A percentile compares a stretch with the other conserved stretches of the same genome.
These are phyloP conservation scores for Drosophila melanosoma DNA, from an alignment of 2,888 invertebrate genomes.

Conservation along the genomic window DNA sequence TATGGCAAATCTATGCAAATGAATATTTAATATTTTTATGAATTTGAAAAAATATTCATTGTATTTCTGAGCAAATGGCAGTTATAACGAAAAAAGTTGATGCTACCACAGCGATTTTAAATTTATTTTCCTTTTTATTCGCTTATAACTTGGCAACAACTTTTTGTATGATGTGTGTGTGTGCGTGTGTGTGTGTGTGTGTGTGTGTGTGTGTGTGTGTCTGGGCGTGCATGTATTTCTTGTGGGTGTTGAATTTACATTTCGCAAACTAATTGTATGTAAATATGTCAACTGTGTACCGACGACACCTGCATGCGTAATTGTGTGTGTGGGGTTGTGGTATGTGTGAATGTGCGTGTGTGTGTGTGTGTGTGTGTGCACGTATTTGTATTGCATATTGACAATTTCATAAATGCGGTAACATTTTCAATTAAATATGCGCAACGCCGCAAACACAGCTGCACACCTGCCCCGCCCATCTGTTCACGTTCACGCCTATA, in stretches of 20 bases:
- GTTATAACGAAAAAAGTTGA: slow-evolving; percentile 57
- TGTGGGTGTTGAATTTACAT: slow-evolving; percentile 61
- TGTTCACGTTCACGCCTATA: slow-evolving; percentile 16
- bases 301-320: slow-evolving; percentile 67
- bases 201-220: slow-evolving; percentile 7
- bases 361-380: slow-evolving; percentile 11
- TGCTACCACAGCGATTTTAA: slow-evolving; percentile 55
- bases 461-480: slow-evolving; percentile 47
- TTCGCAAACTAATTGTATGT: slow-evolving; percentile 79
- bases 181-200: slow-evolving; percentile 2
- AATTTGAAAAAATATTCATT: slow-evolving; percentile 36
- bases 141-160: slow-evolving; percentile 42
- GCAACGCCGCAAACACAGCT: slow-evolving; percentile 75
- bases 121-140: slow-evolving; percentile 56
- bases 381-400: slow-evolving; percentile 74
- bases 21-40: slow-evolving; percentile 57
- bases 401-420: slow-evolving; percentile 81
- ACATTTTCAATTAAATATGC: slow-evolving; percentile 81
- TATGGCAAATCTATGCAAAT: slow-evolving; percentile 62
- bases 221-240: slow-evolving; percentile 16
- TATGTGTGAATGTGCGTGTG: slow-evolving; percentile 12
- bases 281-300: slow-evolving; percentile 78
- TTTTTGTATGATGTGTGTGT: slow-evolving; percentile 22
- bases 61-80: slow-evolving; percentile 38
- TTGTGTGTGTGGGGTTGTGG: slow-evolving; percentile 18